Base-by-base conservation (phyloP, 2,888 invertebrate species). In the Tipula vernalis region DNA sequence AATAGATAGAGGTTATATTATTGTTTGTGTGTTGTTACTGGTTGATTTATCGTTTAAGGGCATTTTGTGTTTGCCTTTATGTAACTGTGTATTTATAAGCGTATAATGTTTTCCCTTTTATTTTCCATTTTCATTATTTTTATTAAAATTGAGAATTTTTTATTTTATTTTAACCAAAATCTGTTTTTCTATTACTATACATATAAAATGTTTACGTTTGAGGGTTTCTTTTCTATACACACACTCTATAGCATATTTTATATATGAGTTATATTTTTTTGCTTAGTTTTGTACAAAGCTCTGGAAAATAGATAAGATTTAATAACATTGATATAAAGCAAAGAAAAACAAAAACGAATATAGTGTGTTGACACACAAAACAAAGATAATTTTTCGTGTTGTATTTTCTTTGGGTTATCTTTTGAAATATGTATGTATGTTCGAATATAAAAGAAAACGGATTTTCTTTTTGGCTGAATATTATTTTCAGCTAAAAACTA, bases 21-120 rank as follows among this genome's bases (percentile, higher is more conserved):
- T 71, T 71, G 71, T 71, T 71, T 71, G 18, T 71, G 18, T 71
- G 71, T 71, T 71, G 71, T 71, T 71, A 71, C 71, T 71, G 71
- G 71, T 71, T 71, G 71, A 71, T 71, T 71, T 71, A 71, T 71
- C 71, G 71, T 71, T 71, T 71, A 71, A 71, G 71, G 71, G 71
- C 71, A 71, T 71, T 71, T 71, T 71, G 28, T 18, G 18, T 71
- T 5, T 71, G 28, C 28, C 4, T 71, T 10, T 28, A 51, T 57
- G 18, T 57, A 57, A 28, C 28, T 28, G 2, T 51, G 15, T 5
- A 51, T 15, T 51, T 51, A n/a, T n/a, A 51, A 51, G 51, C 71
- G 28, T 71, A 57, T 57, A 71, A 28, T 28, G 1, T 71, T 71
- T 28, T 28, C 71, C 28, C 12, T 18, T 71, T 10, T 71, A 71